phyloP scores from a whole-genome alignment of 2,888 invertebrate genomes.

The Thalpophila matura region DNA sequence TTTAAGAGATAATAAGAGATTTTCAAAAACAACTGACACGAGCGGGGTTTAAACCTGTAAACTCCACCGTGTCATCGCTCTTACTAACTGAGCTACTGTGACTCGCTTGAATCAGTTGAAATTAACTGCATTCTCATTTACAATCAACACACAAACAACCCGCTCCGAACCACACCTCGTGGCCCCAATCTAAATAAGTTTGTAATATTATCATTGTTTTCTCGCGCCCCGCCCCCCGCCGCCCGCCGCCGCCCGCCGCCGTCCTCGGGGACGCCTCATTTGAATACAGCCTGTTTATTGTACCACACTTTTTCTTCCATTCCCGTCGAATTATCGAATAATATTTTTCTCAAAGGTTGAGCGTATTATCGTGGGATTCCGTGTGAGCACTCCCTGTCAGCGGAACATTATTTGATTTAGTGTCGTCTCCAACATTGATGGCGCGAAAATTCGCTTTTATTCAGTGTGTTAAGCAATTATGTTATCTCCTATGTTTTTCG shows the following conservation, averaged over 20 bases:
- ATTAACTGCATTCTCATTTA: conserved; percentile 8
- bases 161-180: conserved; percentile 57
- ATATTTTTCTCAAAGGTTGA: conserved; percentile 81
- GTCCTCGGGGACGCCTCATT: conserved; percentile 79
- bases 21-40: too few species aligned
- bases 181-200: conserved; percentile 84
- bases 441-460: conserved; percentile 58
- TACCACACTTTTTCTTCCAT: conserved; percentile 75
- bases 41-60: too few species aligned
- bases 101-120: too few species aligned
- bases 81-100: too few species aligned
- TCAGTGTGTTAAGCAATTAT: conserved; percentile 62
- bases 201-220: conserved; percentile 89
- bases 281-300: conserved; percentile 89
- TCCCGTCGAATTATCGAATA: conserved; percentile 83
- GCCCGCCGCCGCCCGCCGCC: conserved; percentile 50
- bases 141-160: conserved; percentile 26
- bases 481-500: conserved; percentile 33
- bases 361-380: conserved; percentile 80
- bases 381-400: conserved; percentile 70
- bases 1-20: too few species aligned
- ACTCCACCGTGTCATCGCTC: too few species aligned
- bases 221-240: conserved; percentile 65
- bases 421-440: conserved; percentile 65
- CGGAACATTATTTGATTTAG: conserved; percentile 77